phyloP scores from a whole-genome alignment of 2,113 vertebrate species.

The Todiramphus saurophagus region DNA sequence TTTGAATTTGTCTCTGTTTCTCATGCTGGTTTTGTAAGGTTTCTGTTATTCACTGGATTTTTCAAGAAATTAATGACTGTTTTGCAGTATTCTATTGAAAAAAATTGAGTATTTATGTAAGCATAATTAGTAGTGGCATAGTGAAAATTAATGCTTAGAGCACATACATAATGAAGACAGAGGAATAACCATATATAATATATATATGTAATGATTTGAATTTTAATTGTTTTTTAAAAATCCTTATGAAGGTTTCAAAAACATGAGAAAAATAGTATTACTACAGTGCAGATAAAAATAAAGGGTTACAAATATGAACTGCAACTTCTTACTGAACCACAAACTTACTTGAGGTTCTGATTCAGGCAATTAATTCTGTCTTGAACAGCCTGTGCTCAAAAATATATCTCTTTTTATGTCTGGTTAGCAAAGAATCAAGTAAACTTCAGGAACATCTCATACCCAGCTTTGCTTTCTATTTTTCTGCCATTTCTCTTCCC shows the following conservation, averaged over 20 bases:
- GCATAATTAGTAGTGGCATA: neutral
- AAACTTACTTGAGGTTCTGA: neutral
- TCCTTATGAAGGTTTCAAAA: neutral
- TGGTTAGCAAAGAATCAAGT: neutral
- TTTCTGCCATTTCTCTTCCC: accelerated
- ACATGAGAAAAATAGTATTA: neutral
- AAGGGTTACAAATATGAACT: neutral
- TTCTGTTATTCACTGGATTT: neutral
- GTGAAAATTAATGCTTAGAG: neutral
- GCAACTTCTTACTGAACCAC: neutral
- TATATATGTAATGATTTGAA: neutral
- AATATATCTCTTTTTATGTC: neutral
- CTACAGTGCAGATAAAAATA: neutral
- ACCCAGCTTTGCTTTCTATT: neutral
- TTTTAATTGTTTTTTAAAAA: neutral
- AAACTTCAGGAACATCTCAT: neutral
- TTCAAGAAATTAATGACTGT: neutral
- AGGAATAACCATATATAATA: neutral
- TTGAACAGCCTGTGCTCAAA: neutral
- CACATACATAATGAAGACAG: neutral
- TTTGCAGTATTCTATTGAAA: neutral
- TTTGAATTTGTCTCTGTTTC: neutral
- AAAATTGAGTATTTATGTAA: neutral
- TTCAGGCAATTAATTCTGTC: neutral
- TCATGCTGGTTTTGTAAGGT: neutral